These are phyloP conservation scores for Cataglyphis hispanica DNA, from an alignment of 1,140 invertebrate genomes.

Conservation along the genomic window DNA sequence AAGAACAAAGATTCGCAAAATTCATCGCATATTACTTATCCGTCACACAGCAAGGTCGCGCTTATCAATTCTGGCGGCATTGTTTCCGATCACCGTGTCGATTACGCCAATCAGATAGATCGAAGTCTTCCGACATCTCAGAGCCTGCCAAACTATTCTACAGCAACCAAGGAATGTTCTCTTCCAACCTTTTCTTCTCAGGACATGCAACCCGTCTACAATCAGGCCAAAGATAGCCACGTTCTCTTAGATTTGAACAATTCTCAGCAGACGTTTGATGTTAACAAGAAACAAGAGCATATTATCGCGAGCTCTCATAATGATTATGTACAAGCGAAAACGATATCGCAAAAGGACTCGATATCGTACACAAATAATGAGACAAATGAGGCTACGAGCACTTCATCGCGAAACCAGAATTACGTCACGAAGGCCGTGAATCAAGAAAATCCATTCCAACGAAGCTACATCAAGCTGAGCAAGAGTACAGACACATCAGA, in stretches of 20 bases:
- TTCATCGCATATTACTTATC: slow-evolving; percentile 54
- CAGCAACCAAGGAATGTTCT: slow-evolving; percentile 65
- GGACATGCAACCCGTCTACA: slow-evolving; percentile 66
- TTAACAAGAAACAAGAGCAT: slow-evolving; percentile 68
- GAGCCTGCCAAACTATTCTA: slow-evolving; percentile 71
- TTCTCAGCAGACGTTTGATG: slow-evolving; percentile 53
- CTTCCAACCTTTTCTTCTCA: slow-evolving; percentile 67
- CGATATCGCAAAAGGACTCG: slow-evolving; percentile 58
- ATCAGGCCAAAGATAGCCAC: slow-evolving; percentile 65
- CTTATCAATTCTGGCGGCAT: slow-evolving; percentile 51
- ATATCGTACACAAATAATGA: slow-evolving; percentile 41
- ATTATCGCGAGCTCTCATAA: slow-evolving; percentile 63
- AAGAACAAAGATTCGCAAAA: slow-evolving; percentile 69
- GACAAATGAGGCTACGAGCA: neutral
- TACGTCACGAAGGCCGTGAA: slow-evolving; percentile 53
- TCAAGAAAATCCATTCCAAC: slow-evolving; percentile 62
- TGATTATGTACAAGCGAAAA: slow-evolving; percentile 66
- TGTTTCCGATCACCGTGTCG: slow-evolving; percentile 56
- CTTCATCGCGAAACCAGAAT: slow-evolving; percentile 49
- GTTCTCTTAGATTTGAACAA: slow-evolving; percentile 51
- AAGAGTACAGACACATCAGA: slow-evolving; percentile 53
- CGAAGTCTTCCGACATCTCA: slow-evolving; percentile 73
- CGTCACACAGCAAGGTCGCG: slow-evolving; percentile 62
- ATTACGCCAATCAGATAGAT: slow-evolving; percentile 64
- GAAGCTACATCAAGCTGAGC: slow-evolving; percentile 62